Evolutionary conservation across 2,888 invertebrate genomes (phyloP).

Genomic region (Xestoiulus laeticollis): DNA sequence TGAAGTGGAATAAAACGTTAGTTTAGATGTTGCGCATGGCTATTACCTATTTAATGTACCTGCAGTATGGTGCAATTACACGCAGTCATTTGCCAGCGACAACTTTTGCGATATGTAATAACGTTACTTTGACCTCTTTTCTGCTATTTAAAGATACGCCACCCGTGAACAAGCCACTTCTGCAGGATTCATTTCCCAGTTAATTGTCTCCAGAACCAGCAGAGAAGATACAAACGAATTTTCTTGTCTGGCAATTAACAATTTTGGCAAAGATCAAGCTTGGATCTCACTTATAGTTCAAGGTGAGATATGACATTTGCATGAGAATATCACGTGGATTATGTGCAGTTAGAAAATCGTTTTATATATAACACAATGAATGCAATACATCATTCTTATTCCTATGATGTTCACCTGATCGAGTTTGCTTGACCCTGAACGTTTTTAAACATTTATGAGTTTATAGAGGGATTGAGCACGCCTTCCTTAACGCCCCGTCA

Average conservation of each 20-base stretch:
- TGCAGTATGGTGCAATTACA: not conserved
- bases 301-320: conserved; percentile 59
- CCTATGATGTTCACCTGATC: too few species aligned
- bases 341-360: too few species aligned
- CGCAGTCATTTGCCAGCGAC: not conserved
- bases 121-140: not conserved
- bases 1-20: conserved; percentile 36
- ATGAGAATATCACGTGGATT: too few species aligned
- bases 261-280: conserved; percentile 66
- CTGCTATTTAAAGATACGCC: conserved; percentile 36
- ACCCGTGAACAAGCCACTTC: conserved; percentile 47
- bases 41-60: conserved; percentile 37
- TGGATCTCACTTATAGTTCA: conserved; percentile 66
- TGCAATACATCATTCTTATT: too few species aligned
- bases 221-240: conserved; percentile 57
- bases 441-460: too few species aligned
- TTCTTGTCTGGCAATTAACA: conserved; percentile 66
- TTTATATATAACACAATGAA: too few species aligned
- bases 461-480: too few species aligned
- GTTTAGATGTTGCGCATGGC: conserved; percentile 30
- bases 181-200: conserved; percentile 62
- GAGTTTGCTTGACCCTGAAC: too few species aligned
- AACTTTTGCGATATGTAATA: conserved; percentile 2
- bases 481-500: too few species aligned
- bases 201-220: conserved; percentile 51